Evolutionary conservation across 2,888 invertebrate genomes (phyloP).

Genomic region (Mylabris sibirica): DNA sequence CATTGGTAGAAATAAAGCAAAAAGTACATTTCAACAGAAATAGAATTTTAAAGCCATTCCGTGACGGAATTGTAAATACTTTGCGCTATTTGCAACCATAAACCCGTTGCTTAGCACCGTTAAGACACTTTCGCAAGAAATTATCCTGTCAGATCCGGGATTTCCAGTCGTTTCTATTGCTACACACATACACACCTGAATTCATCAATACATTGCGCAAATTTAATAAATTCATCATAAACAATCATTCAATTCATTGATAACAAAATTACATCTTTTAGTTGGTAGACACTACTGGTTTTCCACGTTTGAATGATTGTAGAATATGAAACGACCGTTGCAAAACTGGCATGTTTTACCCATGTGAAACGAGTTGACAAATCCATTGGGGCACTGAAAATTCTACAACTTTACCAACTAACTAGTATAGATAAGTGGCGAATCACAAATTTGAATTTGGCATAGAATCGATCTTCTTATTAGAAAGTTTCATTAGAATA

Average conservation of each 20-base stretch:
- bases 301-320: constrained; percentile 21
- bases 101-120: constrained; percentile 14
- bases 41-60: constrained; percentile 25
- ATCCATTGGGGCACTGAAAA: constrained; percentile 24
- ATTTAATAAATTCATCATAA: neutral
- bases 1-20: neutral
- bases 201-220: neutral
- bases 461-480: neutral
- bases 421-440: too few species aligned
- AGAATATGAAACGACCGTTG: constrained; percentile 20
- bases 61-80: constrained; percentile 28
- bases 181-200: neutral
- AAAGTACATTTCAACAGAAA: constrained; percentile 15
- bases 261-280: neutral
- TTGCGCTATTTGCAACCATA: constrained; percentile 16
- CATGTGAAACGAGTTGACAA: constrained; percentile 27
- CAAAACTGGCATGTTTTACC: constrained; percentile 24
- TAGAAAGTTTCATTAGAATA: neutral
- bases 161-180: neutral
- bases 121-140: constrained; percentile 14
- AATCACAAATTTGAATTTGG: neutral
- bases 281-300: constrained; percentile 5
- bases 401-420: too few species aligned
- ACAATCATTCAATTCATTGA: neutral
- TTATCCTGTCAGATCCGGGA: constrained; percentile 11